These are phyloP conservation scores for Ganaspis sp. DNA, from an alignment of 1,140 invertebrate genomes.

Conservation along the genomic window DNA sequence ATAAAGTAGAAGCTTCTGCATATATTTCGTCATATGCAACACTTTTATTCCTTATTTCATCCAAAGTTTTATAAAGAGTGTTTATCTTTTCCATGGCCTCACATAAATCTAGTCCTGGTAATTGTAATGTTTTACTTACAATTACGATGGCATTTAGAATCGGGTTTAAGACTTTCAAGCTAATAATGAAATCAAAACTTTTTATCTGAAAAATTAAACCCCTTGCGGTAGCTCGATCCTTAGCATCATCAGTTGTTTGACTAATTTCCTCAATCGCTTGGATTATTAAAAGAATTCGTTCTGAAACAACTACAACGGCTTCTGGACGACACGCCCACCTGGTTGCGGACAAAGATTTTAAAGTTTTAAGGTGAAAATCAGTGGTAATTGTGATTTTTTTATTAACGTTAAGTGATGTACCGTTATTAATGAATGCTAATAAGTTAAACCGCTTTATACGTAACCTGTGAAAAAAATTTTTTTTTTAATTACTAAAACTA, in stretches of 20 bases:
- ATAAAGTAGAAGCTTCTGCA: not conserved
- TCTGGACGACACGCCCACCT: conserved; percentile 42
- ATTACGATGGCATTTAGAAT: not conserved
- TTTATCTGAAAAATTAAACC: conserved; percentile 18
- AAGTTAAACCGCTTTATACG: too few relatives aligned
- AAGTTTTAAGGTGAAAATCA: conserved; percentile 15
- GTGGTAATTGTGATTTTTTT: conserved; percentile 18
- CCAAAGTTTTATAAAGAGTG: not conserved
- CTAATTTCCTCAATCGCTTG: conserved; percentile 40
- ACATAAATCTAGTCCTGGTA: not conserved
- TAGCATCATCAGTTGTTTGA: conserved; percentile 9
- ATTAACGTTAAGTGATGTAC: not conserved
- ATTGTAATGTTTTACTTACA: not conserved
- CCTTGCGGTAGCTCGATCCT: conserved; percentile 14
- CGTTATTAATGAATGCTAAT: too few relatives aligned
- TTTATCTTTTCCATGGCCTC: not conserved
- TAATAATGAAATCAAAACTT: not conserved
- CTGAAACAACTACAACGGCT: conserved; percentile 35
- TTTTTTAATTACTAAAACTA: too few relatives aligned
- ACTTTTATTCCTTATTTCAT: not conserved
- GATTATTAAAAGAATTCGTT: conserved; percentile 30
- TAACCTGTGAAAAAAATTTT: too few relatives aligned
- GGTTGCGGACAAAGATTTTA: conserved; percentile 38
- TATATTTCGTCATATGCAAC: too few relatives aligned
- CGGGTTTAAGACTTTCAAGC: not conserved